Base-by-base conservation (phyloP, 2,888 invertebrate species). In the Arrhopalites spinosus region DNA sequence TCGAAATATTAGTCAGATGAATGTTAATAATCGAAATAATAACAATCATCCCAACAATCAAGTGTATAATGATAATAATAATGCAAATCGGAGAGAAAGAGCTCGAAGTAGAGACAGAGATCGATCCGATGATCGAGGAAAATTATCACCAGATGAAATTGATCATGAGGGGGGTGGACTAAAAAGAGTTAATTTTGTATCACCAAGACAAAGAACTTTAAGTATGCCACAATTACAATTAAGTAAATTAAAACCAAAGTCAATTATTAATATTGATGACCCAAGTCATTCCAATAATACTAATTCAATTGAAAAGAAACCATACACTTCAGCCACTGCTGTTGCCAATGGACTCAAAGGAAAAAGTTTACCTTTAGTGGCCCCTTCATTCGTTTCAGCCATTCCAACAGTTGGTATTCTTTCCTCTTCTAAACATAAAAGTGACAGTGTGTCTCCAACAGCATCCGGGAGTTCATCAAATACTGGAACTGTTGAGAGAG, bases 191-290 rank as follows among this genome's bases (percentile, higher is more conserved):
- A 90, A 89, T 83, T 91, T 90, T 84, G 88, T 89, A 64, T 90
- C 90, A 83, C 88, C 88, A 43, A 91, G 91, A 83, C 91, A 92
- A 84, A 88, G 93, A 81, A 91, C 93, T 1, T 86, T 92, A 56
- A 93, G 93, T 84, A 92, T 94, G 91, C 93, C 94, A 2, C 93
- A 94, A 84, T 86, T 93, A 78, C 86, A 90, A 67, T 56, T 81
- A 61, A 81, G 77, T 72, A 83, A 83, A 72, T 77, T 83, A 25
- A 83, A 83, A 71, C 78, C 81, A n/a, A 79, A 80, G 8, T 74
- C 78, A 11, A 77, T 76, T 23, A 77, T 81, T 2, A 78, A 77
- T 67, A 78, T 81, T 67, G 80, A 81, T 23, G 80, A 81, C n/a
- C 69, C 76, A 13, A 56, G 47, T 30, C 20, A 68, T 23, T 25